Evolutionary conservation across 2,888 invertebrate genomes (phyloP).

Genomic region (Toxonevra muliebris): DNA sequence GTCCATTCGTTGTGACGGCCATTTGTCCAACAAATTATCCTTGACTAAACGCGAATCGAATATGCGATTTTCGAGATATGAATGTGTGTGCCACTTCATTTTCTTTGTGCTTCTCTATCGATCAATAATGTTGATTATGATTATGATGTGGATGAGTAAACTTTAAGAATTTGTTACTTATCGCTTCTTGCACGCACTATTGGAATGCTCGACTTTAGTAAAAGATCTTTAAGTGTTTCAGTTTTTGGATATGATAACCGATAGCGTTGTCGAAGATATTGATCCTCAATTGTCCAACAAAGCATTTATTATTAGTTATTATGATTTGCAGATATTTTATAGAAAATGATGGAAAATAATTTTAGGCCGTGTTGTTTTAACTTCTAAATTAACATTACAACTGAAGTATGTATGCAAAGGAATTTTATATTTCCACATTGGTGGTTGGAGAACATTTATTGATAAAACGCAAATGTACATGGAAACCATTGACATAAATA

Average conservation of each 20-base stretch:
- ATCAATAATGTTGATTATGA: too few species aligned
- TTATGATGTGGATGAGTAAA: neutral
- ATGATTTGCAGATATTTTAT: too few species aligned
- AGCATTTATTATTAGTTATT: slow-evolving; percentile 48
- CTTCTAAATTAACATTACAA: too few species aligned
- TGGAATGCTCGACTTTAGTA: slow-evolving; percentile 62
- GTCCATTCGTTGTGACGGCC: slow-evolving; percentile 55
- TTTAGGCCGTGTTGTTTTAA: too few species aligned
- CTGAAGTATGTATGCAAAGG: neutral
- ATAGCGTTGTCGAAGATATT: slow-evolving; percentile 54
- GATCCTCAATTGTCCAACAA: slow-evolving; percentile 61
- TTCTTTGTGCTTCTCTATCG: too few species aligned
- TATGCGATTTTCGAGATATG: slow-evolving; percentile 62
- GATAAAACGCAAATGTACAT: slow-evolving; percentile 46
- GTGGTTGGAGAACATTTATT: slow-evolving; percentile 37
- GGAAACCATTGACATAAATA: slow-evolving; percentile 23
- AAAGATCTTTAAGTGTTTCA: slow-evolving; percentile 55
- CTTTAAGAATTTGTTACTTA: slow-evolving; percentile 10
- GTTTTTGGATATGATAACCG: slow-evolving; percentile 55
- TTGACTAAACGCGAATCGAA: slow-evolving; percentile 64
- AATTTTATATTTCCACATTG: neutral
- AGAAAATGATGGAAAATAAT: too few species aligned
- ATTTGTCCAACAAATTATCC: slow-evolving; percentile 60
- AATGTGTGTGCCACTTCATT: slow-evolving; percentile 54
- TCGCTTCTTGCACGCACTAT: slow-evolving; percentile 56